Evolutionary conservation across 2,797 vertebrate species (phyloP).

Genomic region (Eidolon dupreanum): DNA sequence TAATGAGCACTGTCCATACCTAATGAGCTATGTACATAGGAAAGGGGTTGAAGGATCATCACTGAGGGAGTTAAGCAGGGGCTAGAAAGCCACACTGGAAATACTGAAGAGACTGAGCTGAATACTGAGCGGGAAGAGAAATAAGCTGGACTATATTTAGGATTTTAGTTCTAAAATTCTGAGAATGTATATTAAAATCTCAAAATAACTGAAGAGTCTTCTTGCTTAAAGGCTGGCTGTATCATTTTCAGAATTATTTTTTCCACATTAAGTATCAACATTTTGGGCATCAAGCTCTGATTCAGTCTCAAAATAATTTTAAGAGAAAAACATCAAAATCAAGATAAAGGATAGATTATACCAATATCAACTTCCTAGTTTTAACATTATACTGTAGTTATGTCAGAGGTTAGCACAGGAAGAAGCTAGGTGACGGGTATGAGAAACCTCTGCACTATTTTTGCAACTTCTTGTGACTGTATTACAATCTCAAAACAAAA

Average conservation of each 20-base stretch:
- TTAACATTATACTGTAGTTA: not conserved
- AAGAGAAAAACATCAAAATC: not conserved
- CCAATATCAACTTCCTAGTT: not conserved
- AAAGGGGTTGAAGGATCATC: not conserved
- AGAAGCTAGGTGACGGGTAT: not conserved
- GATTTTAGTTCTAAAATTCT: conserved; percentile 4
- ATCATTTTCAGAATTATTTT: not conserved
- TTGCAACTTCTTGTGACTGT: conserved; percentile 4
- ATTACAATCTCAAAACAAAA: conserved; percentile 13
- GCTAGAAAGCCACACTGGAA: not conserved
- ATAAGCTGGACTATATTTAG: not conserved
- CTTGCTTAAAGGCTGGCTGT: not conserved
- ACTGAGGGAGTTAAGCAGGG: not conserved
- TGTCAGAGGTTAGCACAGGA: not conserved
- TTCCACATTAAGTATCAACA: not conserved
- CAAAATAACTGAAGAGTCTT: not conserved
- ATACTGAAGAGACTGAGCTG: not conserved
- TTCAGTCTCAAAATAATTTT: conserved; percentile 9
- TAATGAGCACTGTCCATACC: not conserved
- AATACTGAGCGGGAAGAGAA: not conserved
- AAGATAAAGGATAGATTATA: not conserved
- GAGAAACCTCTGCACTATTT: not conserved
- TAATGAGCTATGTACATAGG: not conserved
- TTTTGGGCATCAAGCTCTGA: not conserved
- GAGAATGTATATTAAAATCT: not conserved